phyloP scores from a whole-genome alignment of 2,888 invertebrate species.

The Drosophila neutralis region DNA sequence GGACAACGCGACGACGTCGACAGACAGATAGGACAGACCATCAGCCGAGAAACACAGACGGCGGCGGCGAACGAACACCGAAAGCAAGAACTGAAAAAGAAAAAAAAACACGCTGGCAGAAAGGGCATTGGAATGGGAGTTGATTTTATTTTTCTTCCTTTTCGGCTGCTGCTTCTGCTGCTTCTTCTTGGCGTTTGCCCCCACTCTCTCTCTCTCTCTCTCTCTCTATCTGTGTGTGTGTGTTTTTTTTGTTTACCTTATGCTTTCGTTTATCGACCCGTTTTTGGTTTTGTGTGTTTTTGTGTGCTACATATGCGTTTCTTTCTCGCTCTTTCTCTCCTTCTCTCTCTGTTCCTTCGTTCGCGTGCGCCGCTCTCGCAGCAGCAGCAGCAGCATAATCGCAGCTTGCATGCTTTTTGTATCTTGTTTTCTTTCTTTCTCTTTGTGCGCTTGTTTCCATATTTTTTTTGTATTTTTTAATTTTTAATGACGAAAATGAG shows the following conservation, averaged over 20 bases:
- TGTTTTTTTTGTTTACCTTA: slow-evolving; percentile 74
- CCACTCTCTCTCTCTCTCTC: slow-evolving; percentile 9
- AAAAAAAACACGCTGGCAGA: slow-evolving; percentile 37
- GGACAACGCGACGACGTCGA: slow-evolving; percentile 28
- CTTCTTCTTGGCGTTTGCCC: slow-evolving; percentile 31
- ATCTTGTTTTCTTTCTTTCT: slow-evolving; percentile 25
- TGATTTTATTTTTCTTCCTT: slow-evolving; percentile 70
- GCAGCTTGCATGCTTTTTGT: slow-evolving; percentile 48
- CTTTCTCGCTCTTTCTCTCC: slow-evolving; percentile 47
- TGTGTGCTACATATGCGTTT: slow-evolving; percentile 73
- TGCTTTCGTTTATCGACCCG: slow-evolving; percentile 79
- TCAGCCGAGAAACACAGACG: slow-evolving; percentile 37
- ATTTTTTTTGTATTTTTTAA: neutral
- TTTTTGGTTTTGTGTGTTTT: slow-evolving; percentile 68
- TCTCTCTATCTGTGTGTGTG: slow-evolving; percentile 28
- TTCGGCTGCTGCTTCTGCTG: slow-evolving; percentile 58
- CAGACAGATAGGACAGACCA: slow-evolving; percentile 40
- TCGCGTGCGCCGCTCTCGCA: slow-evolving; percentile 51
- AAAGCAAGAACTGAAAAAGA: slow-evolving; percentile 34
- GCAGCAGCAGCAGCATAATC: slow-evolving; percentile 45
- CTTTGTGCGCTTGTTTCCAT: neutral
- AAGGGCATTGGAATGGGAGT: slow-evolving; percentile 66
- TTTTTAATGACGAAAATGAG: neutral
- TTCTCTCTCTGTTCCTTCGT: slow-evolving; percentile 22
- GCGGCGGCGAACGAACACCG: slow-evolving; percentile 24